Evolutionary conservation across 2,797 vertebrate genomes (phyloP).

Genomic region (Eulemur albifrons): DNA sequence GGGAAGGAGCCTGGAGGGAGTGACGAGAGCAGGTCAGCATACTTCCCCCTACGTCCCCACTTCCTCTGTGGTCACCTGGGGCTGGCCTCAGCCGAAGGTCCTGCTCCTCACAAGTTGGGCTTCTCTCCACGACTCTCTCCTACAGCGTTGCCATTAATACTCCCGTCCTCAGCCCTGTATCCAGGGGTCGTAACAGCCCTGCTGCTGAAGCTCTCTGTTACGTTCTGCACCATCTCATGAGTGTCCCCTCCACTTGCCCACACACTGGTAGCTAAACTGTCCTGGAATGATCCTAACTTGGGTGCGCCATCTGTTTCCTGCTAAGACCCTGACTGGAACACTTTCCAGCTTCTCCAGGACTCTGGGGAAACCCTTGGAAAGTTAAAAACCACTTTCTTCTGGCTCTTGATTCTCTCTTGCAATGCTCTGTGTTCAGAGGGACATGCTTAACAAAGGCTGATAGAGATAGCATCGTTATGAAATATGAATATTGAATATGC

Average conservation of each 20-base stretch:
- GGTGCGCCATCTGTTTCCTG: neutral
- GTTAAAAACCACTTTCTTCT: neutral
- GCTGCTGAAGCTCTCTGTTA: neutral
- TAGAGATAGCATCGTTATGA: neutral
- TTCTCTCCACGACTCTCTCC: neutral
- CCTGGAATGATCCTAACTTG: neutral
- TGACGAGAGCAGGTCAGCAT: too few species aligned
- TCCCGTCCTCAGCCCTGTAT: neutral
- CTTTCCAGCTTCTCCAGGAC: neutral
- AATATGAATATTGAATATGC: neutral
- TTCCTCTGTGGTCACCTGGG: neutral
- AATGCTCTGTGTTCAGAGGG: neutral
- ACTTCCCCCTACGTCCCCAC: neutral
- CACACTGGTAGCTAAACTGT: neutral
- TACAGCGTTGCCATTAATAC: too few species aligned
- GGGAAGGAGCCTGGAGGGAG: neutral
- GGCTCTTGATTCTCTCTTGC: neutral
- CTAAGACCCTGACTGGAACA: neutral
- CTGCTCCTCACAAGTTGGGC: neutral
- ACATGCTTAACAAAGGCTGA: neutral
- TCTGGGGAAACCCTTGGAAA: neutral
- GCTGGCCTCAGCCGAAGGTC: neutral
- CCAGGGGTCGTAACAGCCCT: too few species aligned
- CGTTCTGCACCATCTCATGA: neutral
- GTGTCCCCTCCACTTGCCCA: neutral